Evolutionary conservation across 2,797 vertebrate genomes (phyloP), one percentile per base, ranked within the genome.

Genomic region (Somateria mollissima): DNA sequence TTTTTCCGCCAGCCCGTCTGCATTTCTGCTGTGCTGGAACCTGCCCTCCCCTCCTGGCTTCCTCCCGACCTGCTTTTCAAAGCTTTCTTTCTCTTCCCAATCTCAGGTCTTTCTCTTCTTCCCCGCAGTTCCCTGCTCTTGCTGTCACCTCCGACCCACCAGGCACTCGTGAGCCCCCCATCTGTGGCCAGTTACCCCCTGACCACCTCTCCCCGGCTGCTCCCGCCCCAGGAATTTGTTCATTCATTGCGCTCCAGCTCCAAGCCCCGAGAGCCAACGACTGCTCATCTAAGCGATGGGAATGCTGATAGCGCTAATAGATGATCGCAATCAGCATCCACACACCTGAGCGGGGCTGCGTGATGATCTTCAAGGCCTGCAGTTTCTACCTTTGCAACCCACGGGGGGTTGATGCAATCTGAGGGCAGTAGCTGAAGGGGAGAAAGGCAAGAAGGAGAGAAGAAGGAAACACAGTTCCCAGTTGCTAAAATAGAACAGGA

Each of bases 261-360:
- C 41, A 7, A 8, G 57, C 93, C 92, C 94, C 74, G n/a, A 87
- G 77, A 95, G 92, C 94, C 94, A 91, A 89, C 74, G 67, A 93
- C 90, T 78, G 94, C 95, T 77, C 67, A 60, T 15, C 8, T 10
- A 80, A 51, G 57, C 0, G 95, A 97, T 95, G 94, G 93, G 93
- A 97, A 89, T 51, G 90, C 92, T 74, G 96, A 97, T 96, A 95
- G 82, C 0, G 18, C 6, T 95, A 95, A 95, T 94, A 80, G 92
- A 56, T 58, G 96, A 97, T 97, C 27, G 0, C 95, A 96, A 96
- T 97, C 95, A 96, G 93, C 6, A 95, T 95, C 94, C 94, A 83
- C 96, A 95, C 95, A 97, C 93, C 96, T 97, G 96, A 97, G 92
- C 92, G 89, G 81, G 72, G 61, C 81, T 8, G 11, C 6, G 34